Evolutionary conservation across 2,888 invertebrate species (phyloP), one percentile per base, ranked within the genome.

Genomic region (Brenthis hecate): DNA sequence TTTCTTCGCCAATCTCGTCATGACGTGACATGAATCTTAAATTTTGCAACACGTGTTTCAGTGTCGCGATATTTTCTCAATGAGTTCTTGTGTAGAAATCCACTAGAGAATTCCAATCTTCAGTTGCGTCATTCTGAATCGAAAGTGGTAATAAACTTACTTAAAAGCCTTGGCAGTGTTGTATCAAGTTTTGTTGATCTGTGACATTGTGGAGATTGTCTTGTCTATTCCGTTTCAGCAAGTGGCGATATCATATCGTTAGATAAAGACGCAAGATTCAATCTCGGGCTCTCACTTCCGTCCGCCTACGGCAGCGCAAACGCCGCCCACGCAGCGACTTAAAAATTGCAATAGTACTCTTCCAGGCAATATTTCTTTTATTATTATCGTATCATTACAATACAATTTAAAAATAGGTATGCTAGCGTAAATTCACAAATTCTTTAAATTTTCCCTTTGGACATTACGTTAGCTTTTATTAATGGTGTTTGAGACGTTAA

Each of bases 211-310:
- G 83, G 85, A 85, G 85, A 86, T 80, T 79, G 73, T 82, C 77
- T 82, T 79, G 72, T 73, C 80, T 74, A 76, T 89, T 85, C 77
- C 84, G 73, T 78, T 87, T 83, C 61, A 74, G 73, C 87, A 76
- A 76, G 80, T 75, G 76, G 68, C 66, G 71, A 75, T 79, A 82
- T 78, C 76, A 76, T 74, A 72, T 72, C 69, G 91, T 82, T 86
- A 89, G 91, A 92, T 82, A 86, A 87, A 84, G 91, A 91, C 75
- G 81, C 79, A 75, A 78, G 80, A 81, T 79, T 81, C 82, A 80
- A 81, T 79, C 80, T 82, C 84, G 80, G 82, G 88, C 92, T 92
- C 91, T 92, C 90, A 91, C 92, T 92, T 92, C 92, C 92, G 92
- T 86, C 91, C 92, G 91, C 92, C 92, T 85, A 92, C 91, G 86